Conservation (phyloP, 2,797 vertebrate genomes). For the Pipistrellus nathusii region DNA sequence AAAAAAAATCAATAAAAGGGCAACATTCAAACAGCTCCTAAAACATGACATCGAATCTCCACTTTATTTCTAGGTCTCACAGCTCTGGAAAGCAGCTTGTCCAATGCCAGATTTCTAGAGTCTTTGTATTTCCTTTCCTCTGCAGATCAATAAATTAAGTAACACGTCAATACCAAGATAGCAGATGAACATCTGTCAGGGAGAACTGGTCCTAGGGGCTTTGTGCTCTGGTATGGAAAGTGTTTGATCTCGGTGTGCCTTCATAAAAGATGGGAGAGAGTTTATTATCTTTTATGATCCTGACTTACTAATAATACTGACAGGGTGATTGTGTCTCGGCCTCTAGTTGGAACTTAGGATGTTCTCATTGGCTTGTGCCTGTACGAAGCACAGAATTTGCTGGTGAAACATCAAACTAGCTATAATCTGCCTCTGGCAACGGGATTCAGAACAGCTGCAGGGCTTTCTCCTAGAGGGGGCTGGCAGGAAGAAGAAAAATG, state of each 20-base stretch:
- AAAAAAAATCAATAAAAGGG: constrained; percentile 29
- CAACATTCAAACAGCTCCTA: constrained; percentile 65
- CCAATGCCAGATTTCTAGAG: constrained; percentile 73
- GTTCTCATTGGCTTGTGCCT: constrained; percentile 71
- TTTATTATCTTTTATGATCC: constrained; percentile 82
- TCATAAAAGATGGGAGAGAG: constrained; percentile 79
- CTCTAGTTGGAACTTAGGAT: constrained; percentile 46
- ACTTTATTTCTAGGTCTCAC: constrained; percentile 61
- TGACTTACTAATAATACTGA: constrained; percentile 74
- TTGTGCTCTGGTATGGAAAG: constrained; percentile 80
- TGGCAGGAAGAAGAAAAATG: constrained; percentile 77
- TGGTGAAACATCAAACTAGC: constrained; percentile 68
- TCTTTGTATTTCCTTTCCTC: constrained; percentile 75
- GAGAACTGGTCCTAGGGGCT: constrained; percentile 60
- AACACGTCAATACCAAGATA: constrained; percentile 83
- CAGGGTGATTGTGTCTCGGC: constrained; percentile 64
- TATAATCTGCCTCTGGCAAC: constrained; percentile 61
- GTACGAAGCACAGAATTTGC: constrained; percentile 55
- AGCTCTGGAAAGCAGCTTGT: constrained; percentile 70
- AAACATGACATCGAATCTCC: constrained; percentile 56
- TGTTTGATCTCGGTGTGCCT: constrained; percentile 84
- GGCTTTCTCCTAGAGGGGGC: not conserved
- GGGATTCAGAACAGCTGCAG: constrained; percentile 67
- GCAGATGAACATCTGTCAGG: constrained; percentile 83
- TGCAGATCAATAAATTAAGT: constrained; percentile 84